Evolutionary conservation across 1,140 invertebrate species (phyloP), one percentile per base, ranked within the genome.

Genomic region (Galleria mellonella): DNA sequence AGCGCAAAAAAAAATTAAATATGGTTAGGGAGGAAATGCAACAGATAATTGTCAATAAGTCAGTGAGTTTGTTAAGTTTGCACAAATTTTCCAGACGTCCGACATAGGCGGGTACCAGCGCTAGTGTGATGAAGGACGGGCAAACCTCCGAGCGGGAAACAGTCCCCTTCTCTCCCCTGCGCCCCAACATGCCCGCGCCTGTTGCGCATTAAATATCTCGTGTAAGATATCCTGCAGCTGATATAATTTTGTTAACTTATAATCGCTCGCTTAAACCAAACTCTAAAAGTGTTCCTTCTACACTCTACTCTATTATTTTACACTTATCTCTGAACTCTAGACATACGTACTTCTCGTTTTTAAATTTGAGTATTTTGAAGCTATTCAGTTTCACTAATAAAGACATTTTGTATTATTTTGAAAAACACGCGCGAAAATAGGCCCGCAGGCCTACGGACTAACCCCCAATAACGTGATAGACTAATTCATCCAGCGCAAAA

Each of bases 291-390:
- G 6, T 23, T 23, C 17, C 17, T 23, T 23, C 6, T n/a, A n/a
- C n/a, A n/a, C n/a, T n/a, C n/a, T n/a, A 23, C 2, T 37, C n/a
- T 4, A 15, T 2, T 11, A 39, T 29, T 40, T n/a, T 8, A 23
- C 6, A 62, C 86, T 88, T 87, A 92, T 91, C 91, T 86, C 91
- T 83, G 59, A 92, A 92, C 48, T 91, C 90, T 40, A 92, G 75
- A 51, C 87, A 89, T 32, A 87, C 88, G 45, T 88, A 83, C 59
- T 91, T 90, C 47, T 91, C 90, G n/a, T 88, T 88, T 59, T 89
- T 91, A 60, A 81, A 88, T 62, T 89, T 91, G 9, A 91, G 66
- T 14, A 90, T 79, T 71, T 91, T 89, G 55, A 92, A 90, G 39
- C 90, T 89, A 65, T 90, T 89, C 9, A 92, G 58, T 57, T 86